phyloP scores from a whole-genome alignment of 2,888 invertebrate species.

The Willowsia nigromaculata region DNA sequence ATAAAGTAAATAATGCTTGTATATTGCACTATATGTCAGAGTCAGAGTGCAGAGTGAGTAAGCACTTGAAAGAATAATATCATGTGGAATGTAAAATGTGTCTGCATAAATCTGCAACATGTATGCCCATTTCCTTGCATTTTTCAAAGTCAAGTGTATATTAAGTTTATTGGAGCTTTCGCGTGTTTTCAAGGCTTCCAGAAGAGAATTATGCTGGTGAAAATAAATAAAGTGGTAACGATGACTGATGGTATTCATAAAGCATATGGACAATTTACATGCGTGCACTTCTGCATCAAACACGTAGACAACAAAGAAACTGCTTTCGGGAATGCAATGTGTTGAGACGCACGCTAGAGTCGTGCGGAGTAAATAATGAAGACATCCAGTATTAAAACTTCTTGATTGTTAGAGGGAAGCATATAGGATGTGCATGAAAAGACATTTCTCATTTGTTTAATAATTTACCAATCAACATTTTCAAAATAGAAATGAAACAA shows the following conservation, averaged over 20 bases:
- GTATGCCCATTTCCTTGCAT: neutral
- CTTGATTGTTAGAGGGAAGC: too few species aligned
- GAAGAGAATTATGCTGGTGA: neutral
- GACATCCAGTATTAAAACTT: too few species aligned
- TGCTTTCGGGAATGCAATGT: too few species aligned
- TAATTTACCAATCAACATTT: too few species aligned
- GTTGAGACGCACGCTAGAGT: too few species aligned
- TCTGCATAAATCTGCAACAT: neutral
- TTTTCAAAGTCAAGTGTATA: constrained; percentile 21
- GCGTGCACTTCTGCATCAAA: too few species aligned
- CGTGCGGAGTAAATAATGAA: too few species aligned
- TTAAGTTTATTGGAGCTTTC: neutral
- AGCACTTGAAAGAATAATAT: neutral
- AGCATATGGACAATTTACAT: neutral
- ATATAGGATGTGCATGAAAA: too few species aligned
- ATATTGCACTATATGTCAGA: constrained; percentile 24
- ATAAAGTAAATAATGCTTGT: constrained; percentile 38
- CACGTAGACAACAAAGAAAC: too few species aligned
- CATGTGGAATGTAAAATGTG: constrained; percentile 21
- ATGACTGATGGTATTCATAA: neutral
- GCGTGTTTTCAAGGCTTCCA: neutral
- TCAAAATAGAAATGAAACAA: too few species aligned
- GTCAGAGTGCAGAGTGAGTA: neutral
- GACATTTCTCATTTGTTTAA: too few species aligned
- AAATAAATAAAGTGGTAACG: neutral